phyloP scores from a whole-genome alignment of 2,797 vertebrate species.

The Choloepus didactylus region DNA sequence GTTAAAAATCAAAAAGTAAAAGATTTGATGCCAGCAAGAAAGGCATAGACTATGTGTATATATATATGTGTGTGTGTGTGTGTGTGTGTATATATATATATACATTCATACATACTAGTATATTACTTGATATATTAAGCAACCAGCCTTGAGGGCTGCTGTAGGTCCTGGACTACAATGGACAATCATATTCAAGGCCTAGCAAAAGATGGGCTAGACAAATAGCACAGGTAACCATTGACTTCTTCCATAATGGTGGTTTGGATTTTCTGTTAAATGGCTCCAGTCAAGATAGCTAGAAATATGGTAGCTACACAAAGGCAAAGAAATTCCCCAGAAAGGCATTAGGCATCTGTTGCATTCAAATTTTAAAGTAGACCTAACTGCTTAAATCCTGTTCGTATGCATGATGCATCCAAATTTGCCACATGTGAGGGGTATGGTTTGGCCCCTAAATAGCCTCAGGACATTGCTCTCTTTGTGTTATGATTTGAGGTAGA shows the following conservation, averaged over 20 bases:
- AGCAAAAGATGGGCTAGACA: neutral
- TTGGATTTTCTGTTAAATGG: slow-evolving; percentile 19
- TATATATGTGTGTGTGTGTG: neutral
- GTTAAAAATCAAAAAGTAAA: slow-evolving; percentile 70
- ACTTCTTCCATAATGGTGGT: neutral
- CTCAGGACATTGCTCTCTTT: neutral
- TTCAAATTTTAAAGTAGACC: slow-evolving; percentile 11
- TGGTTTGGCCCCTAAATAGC: neutral
- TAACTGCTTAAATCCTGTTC: neutral
- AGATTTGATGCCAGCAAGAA: slow-evolving; percentile 60
- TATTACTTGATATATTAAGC: slow-evolving; percentile 24
- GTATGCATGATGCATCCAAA: neutral
- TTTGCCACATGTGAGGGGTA: neutral
- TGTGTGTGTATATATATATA: no score
- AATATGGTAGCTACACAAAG: neutral
- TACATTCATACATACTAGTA: neutral
- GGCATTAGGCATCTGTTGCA: neutral
- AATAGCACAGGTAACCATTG: neutral
- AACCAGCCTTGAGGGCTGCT: neutral
- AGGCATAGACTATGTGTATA: slow-evolving; percentile 53
- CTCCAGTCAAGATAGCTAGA: neutral
- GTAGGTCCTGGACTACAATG: neutral
- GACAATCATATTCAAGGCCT: neutral
- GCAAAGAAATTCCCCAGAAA: neutral
- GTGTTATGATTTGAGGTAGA: neutral